Evolutionary conservation across 2,888 invertebrate genomes (phyloP).

Genomic region (Drosophila meridiana): DNA sequence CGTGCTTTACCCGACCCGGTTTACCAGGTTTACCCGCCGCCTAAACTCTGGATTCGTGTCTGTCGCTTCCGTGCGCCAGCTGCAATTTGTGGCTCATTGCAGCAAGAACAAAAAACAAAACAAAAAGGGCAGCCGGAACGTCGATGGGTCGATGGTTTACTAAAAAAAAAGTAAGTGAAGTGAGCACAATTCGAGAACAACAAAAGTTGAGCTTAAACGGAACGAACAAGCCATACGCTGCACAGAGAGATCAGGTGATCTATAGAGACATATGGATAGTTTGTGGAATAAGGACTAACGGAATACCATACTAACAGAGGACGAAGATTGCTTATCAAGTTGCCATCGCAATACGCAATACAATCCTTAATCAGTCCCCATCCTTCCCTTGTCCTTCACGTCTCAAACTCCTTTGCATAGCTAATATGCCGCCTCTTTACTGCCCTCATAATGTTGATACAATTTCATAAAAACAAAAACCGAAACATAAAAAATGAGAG

Average conservation of each 20-base stretch:
- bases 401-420: conserved; percentile 15
- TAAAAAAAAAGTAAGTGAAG: conserved; percentile 19
- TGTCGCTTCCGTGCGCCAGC: conserved; percentile 74
- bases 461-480: conserved; percentile 51
- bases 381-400: not conserved
- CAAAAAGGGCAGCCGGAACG: conserved; percentile 65
- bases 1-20: conserved; percentile 68
- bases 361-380: too few species aligned
- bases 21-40: conserved; percentile 8
- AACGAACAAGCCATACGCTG: not conserved
- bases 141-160: conserved; percentile 36
- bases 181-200: conserved; percentile 45
- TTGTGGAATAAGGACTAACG: not conserved
- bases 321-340: too few species aligned
- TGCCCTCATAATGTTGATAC: conserved; percentile 37
- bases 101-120: conserved; percentile 22
- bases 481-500: conserved; percentile 42
- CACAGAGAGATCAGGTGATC: not conserved
- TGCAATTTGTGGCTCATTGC: conserved; percentile 73
- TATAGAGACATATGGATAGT: too few species aligned
- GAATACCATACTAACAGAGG: not conserved
- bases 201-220: not conserved
- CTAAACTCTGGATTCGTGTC: conserved; percentile 58
- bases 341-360: too few species aligned
- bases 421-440: conserved; percentile 16